Evolutionary conservation across 2,797 vertebrate genomes (phyloP).

Genomic region (Poecile montanus): DNA sequence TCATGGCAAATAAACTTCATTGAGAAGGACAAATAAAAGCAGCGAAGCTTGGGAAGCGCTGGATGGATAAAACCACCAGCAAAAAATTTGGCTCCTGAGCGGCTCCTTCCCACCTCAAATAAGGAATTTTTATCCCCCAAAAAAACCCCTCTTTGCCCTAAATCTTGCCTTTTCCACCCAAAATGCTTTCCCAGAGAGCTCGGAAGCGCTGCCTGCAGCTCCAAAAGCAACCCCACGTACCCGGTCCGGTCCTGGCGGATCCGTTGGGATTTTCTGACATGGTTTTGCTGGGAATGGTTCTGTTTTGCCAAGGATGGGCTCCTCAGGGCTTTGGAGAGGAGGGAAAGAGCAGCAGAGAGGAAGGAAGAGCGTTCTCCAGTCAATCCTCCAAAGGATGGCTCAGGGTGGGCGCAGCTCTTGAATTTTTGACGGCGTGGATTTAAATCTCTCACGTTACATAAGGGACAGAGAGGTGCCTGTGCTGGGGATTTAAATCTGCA

Average conservation of each 20-base stretch:
- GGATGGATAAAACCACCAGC: fast-evolving
- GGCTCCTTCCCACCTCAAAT: background rate
- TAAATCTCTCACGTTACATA: conserved; percentile 72
- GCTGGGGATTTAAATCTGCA: conserved; percentile 41
- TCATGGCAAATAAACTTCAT: fast-evolving
- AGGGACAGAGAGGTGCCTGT: conserved; percentile 81
- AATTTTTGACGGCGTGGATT: conserved; percentile 39
- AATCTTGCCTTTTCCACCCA: background rate
- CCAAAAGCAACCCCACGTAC: conserved; percentile 54
- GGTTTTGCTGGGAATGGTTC: background rate
- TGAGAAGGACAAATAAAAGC: background rate
- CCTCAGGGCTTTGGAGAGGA: background rate
- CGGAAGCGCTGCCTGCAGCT: background rate
- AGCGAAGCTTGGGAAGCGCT: background rate
- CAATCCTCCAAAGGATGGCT: conserved; percentile 8
- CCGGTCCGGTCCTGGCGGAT: conserved; percentile 68
- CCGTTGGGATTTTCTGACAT: conserved; percentile 74
- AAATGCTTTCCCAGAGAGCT: background rate
- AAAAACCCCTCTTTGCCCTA: background rate
- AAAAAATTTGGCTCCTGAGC: background rate
- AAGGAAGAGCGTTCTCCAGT: conserved; percentile 17
- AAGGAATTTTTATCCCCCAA: background rate
- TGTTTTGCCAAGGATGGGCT: background rate
- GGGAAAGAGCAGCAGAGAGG: conserved; percentile 19
- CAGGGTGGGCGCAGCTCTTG: background rate